Evolutionary conservation across 2,888 invertebrate species (phyloP).

Genomic region (Eugnorisma glareosa): DNA sequence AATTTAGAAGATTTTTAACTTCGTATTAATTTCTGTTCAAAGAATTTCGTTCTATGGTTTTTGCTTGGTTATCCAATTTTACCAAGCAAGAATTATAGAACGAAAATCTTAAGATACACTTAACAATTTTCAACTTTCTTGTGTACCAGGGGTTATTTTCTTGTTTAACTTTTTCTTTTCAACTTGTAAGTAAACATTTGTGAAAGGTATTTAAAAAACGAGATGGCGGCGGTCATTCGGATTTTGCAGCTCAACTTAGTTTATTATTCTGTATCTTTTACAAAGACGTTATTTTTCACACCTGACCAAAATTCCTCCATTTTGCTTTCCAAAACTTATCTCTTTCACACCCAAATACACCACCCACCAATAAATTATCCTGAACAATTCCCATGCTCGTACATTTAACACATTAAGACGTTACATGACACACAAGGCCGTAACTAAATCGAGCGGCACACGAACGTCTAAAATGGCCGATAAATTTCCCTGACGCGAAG

Average conservation of each 20-base stretch:
- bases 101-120: not conserved
- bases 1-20: not conserved
- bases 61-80: not conserved
- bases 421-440: slow-evolving; percentile 45
- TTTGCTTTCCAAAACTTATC: slow-evolving; percentile 20
- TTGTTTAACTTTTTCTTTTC: not conserved
- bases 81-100: not conserved
- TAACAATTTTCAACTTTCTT: not conserved
- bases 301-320: not conserved
- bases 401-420: slow-evolving; percentile 57
- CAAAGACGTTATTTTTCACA: not conserved
- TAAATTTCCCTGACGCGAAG: slow-evolving; percentile 52
- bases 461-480: slow-evolving; percentile 44
- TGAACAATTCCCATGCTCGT: slow-evolving; percentile 37
- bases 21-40: not conserved
- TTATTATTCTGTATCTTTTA: not conserved
- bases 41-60: not conserved
- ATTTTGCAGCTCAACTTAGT: not conserved
- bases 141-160: not conserved
- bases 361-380: slow-evolving; percentile 44
- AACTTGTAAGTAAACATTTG: not conserved
- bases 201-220: not conserved
- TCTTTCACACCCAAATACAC: slow-evolving; percentile 45
- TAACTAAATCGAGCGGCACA: slow-evolving; percentile 58
- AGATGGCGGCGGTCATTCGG: not conserved